phyloP scores from a whole-genome alignment of 2,113 vertebrate genomes.

The Aspidoscelis tigris region DNA sequence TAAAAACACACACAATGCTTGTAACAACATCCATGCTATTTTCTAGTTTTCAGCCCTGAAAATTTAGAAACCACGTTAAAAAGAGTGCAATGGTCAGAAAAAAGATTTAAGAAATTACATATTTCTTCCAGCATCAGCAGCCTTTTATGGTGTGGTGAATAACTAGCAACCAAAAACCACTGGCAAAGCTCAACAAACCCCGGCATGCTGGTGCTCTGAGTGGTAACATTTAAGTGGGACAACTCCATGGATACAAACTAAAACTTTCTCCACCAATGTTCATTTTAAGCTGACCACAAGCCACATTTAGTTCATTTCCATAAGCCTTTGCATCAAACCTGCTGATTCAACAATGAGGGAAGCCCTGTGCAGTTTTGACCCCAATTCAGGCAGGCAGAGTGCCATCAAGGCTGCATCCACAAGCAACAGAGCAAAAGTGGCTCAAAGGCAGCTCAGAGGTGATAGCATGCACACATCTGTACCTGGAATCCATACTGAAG shows the following conservation, averaged over 20 bases:
- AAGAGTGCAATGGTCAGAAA: not conserved
- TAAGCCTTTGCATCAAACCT: slow-evolving; percentile 2
- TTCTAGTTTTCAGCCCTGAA: not conserved
- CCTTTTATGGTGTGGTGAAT: slow-evolving; percentile 32
- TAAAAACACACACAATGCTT: not conserved
- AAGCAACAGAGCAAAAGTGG: no score
- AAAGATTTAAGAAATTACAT: slow-evolving; percentile 30
- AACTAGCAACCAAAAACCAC: slow-evolving; percentile 16
- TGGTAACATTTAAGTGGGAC: slow-evolving; percentile 26
- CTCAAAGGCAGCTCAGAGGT: no score
- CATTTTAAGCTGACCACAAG: slow-evolving; percentile 26
- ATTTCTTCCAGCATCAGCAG: slow-evolving; percentile 27
- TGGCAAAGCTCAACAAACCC: slow-evolving; percentile 12
- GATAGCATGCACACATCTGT: no score
- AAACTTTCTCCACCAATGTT: slow-evolving; percentile 2
- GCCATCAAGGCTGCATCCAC: not conserved
- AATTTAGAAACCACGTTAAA: slow-evolving; percentile 3
- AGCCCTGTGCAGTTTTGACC: not conserved
- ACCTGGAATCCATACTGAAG: no score
- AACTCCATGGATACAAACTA: slow-evolving; percentile 26
- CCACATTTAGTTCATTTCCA: slow-evolving; percentile 18
- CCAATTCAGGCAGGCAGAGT: not conserved
- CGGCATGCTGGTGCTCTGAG: slow-evolving; percentile 17
- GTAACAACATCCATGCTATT: not conserved
- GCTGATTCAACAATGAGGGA: not conserved